Evolutionary conservation across 2,797 vertebrate genomes (phyloP).

Genomic region (Pelobates cultripes): DNA sequence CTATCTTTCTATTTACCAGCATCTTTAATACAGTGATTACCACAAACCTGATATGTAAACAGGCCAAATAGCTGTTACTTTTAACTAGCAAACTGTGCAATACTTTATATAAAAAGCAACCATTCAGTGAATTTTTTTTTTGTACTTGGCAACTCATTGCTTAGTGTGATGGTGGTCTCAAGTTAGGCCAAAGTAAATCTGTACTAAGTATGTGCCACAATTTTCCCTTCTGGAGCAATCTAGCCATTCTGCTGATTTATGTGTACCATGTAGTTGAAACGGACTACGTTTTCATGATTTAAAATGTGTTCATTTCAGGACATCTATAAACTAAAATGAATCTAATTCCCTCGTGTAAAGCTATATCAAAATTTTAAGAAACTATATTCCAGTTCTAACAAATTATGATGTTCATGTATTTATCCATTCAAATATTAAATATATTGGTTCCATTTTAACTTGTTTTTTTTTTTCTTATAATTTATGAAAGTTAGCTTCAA

Average conservation of each 20-base stretch:
- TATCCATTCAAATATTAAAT: no score
- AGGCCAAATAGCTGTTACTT: not conserved
- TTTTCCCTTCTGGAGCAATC: constrained; percentile 21
- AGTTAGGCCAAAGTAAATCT: constrained; percentile 42
- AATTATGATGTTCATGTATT: no score
- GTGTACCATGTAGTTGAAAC: constrained; percentile 21
- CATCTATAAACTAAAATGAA: not conserved
- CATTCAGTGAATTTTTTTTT: not conserved
- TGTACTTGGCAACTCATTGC: constrained; percentile 4
- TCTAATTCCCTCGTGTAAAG: no score
- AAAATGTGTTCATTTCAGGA: constrained; percentile 39
- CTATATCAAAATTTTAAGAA: no score
- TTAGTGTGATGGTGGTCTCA: constrained; percentile 49
- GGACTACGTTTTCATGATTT: not conserved
- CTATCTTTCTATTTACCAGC: no score
- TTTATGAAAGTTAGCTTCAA: no score
- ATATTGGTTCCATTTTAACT: no score
- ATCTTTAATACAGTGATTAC: not conserved
- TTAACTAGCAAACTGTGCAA: not conserved
- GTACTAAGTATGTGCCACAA: constrained; percentile 48
- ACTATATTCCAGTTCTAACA: no score
- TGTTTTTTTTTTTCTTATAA: no score
- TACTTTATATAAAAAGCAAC: not conserved
- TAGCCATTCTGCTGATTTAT: not conserved
- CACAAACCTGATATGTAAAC: no score